These are phyloP conservation scores for Halictus ligatus DNA, from an alignment of 2,888 invertebrate genomes.

Conservation along the genomic window DNA sequence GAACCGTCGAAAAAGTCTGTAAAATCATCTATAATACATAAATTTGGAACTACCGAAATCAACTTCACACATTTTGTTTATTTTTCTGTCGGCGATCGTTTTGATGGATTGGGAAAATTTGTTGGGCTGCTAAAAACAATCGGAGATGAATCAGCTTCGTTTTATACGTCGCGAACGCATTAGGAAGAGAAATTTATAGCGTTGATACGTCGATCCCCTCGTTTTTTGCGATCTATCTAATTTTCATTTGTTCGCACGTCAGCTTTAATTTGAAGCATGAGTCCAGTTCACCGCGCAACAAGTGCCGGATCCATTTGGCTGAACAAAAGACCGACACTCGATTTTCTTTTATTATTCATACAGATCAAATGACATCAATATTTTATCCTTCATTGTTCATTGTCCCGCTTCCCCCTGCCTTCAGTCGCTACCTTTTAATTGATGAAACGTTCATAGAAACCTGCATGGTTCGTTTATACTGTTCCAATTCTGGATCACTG, in stretches of 20 bases:
- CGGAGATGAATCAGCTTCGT: not conserved
- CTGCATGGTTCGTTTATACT: too few species aligned
- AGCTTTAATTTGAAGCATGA: conserved; percentile 3
- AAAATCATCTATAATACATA: too few species aligned
- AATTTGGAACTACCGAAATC: too few species aligned
- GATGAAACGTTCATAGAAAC: too few species aligned
- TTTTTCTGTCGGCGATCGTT: not conserved
- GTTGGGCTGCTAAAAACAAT: not conserved
- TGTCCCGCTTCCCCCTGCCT: not conserved
- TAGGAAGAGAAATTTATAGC: not conserved
- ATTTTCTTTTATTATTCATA: not conserved
- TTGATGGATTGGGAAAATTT: not conserved
- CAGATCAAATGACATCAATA: not conserved
- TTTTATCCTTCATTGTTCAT: not conserved
- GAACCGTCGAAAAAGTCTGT: too few species aligned
- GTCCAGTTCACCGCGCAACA: not conserved
- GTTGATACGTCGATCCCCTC: not conserved
- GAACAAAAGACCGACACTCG: not conserved
- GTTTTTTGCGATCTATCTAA: not conserved
- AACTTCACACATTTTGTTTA: too few species aligned
- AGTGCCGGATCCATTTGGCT: not conserved
- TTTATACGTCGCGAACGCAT: not conserved
- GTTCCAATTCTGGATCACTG: too few species aligned
- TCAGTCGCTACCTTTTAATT: too few species aligned
- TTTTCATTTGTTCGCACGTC: not conserved